phyloP scores from a whole-genome alignment of 2,888 invertebrate genomes.

The Barypeithes pellucidus region DNA sequence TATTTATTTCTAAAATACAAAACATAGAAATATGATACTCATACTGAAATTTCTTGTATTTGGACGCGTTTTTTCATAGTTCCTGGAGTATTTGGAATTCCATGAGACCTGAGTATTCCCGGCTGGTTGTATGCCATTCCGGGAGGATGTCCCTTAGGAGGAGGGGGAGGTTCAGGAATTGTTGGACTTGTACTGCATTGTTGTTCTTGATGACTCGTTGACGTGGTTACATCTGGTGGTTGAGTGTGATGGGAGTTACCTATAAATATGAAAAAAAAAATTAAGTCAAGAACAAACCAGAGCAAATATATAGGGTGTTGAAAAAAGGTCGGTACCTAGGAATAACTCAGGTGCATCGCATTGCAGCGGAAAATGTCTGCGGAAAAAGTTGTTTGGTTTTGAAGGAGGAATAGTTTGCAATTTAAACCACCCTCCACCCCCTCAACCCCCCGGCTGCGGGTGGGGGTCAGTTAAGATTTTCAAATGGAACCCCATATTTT shows the following conservation, averaged over 20 bases:
- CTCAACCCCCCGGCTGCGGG: too few species aligned
- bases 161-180: slow-evolving; percentile 78
- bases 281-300: neutral
- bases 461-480: too few species aligned
- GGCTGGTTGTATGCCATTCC: slow-evolving; percentile 64
- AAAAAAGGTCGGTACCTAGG: too few species aligned
- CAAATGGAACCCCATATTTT: too few species aligned
- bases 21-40: slow-evolving; percentile 66
- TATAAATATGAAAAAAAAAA: slow-evolving; percentile 15
- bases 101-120: slow-evolving; percentile 77
- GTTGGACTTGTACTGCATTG: slow-evolving; percentile 64
- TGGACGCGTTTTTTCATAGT: slow-evolving; percentile 92
- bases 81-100: slow-evolving; percentile 80
- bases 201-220: slow-evolving; percentile 44
- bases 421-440: too few species aligned
- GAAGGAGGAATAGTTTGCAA: too few species aligned
- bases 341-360: too few species aligned
- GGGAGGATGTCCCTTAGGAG: slow-evolving; percentile 74
- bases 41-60: slow-evolving; percentile 94
- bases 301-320: too few species aligned
- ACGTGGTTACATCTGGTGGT: slow-evolving; percentile 68
- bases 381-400: too few species aligned
- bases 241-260: slow-evolving; percentile 60
- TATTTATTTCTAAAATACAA: slow-evolving; percentile 11
- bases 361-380: too few species aligned